A percentile compares a stretch with the other conserved stretches of the same genome.
These are phyloP conservation scores for chimpanzee (Pan troglodytes) DNA, from an alignment of 2,113 vertebrate genomes.

Conservation along the genomic window DNA sequence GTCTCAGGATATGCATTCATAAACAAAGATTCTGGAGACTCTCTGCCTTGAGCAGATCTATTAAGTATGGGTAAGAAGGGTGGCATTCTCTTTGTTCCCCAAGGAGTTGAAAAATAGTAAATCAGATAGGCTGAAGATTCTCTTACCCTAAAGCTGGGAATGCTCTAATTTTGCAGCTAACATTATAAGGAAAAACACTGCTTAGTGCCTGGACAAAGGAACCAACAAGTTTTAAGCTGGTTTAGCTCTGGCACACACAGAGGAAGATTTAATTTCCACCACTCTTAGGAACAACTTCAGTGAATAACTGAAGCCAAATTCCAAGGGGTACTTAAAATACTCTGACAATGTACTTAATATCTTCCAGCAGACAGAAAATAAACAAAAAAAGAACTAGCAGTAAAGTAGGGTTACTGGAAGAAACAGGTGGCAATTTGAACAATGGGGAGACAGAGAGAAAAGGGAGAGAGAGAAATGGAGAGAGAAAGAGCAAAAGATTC, in stretches of 20 bases:
- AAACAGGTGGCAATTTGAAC: neutral
- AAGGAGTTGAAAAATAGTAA: neutral
- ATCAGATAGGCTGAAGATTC: neutral
- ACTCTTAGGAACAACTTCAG: neutral
- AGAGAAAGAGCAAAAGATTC: too few relatives aligned
- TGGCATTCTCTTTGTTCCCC: neutral
- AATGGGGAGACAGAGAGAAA: neutral
- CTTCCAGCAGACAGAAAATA: neutral
- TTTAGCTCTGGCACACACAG: neutral
- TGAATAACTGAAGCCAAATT: neutral
- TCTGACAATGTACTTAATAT: neutral
- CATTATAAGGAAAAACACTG: neutral
- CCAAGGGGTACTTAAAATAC: neutral
- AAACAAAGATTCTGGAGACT: neutral
- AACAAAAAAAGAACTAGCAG: neutral
- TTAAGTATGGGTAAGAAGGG: neutral
- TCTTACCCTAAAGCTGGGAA: neutral
- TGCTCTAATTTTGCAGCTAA: neutral
- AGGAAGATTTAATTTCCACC: neutral
- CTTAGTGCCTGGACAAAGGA: neutral
- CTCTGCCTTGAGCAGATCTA: neutral
- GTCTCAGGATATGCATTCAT: neutral
- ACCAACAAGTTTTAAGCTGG: neutral
- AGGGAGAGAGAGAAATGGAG: neutral
- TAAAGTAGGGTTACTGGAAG: neutral